Base-by-base conservation (phyloP, 2,888 invertebrate species). In the Parnassius glacialis region DNA sequence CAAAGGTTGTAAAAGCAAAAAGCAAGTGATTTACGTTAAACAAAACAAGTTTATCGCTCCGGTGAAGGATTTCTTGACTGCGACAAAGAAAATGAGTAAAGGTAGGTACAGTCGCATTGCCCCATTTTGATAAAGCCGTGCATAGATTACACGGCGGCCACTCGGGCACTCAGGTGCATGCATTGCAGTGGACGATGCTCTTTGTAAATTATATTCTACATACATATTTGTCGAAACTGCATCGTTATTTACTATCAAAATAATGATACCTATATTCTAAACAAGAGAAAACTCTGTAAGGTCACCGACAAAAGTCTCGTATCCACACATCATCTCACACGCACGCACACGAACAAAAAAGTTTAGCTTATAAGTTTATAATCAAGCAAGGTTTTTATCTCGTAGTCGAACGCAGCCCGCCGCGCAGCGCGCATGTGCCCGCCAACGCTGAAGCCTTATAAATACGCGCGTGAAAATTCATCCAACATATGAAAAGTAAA, bases 311-410 rank as follows among this genome's bases (percentile, higher is more conserved):
- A 87, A 79, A 88, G 83, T 85, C 84, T 81, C 78, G 72, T 74
- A 71, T 79, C 76, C 85, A 84, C 87, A 87, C 83, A 76, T 74
- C 77, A 79, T 77, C 77, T 75, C 77, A 73, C 81, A 87, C 89
- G 81, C 90, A 90, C 89, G 81, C 90, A 90, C 90, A 88, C 88
- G 70, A 74, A 81, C 74, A 82, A 86, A 90, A 87, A 91, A 89
- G 86, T 88, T 87, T 86, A 90, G 87, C 90, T 90, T 87, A 90
- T 90, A 90, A 90, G 89, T 90, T 91, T 90, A 90, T 90, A 91
- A 90, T 90, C 87, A 90, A 88, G 84, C 86, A 82, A 80, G 83
- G 90, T 90, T 90, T 90, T 90, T 91, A 91, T 91, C 90, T 89
- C 82, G 88, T 90, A 91, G 91, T 91, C 88, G 87, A 76, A 81